Evolutionary conservation across 2,797 vertebrate genomes (phyloP), one percentile per base, ranked within the genome.

Genomic region (Eospalax fontanierii): DNA sequence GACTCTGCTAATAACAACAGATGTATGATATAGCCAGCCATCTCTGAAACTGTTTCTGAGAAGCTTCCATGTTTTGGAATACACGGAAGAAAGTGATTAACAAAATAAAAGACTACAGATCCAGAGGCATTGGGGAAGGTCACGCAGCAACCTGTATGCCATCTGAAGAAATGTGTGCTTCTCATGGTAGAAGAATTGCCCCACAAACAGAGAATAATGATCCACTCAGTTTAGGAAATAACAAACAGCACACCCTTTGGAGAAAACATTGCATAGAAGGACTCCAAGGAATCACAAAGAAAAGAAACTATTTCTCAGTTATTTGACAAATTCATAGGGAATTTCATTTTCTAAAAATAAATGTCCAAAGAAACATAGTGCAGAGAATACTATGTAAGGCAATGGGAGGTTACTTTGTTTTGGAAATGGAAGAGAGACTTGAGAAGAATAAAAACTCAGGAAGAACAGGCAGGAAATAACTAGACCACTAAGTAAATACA

Each of bases 331-430:
- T 82, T 74, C 22, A 82, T 93, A 65, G 35, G 8, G 40, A 90
- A 87, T 80, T 91, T 35, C 21, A 73, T 78, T 75, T 93, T 71
- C 66, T 90, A 28, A 46, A 84, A 84, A 73, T 57, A 80, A 79
- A 5, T 43, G 28, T 87, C 35, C 43, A 54, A 4, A 12, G 28
- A 28, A 91, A 74, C 46, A 86, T 40, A 82, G 35, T 54, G 93
- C 30, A 93, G 63, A 94, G 70, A 89, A 71, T 24, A 61, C 22
- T 82, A 61, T 40, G 59, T 65, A 30, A 78, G 38, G 26, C 40
- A 78, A 79, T 35, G 1, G 26, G 61, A 1, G 28, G 3, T 87
- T 73, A 57, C n/a, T 81, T 80, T 63, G 54, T 40, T 68, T 92
- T 85, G 78, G 57, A 90, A 73, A 35, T 11, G n/a, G 19, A 83